Evolutionary conservation across 2,113 vertebrate genomes (phyloP).

Genomic region (Terrapene triunguis): DNA sequence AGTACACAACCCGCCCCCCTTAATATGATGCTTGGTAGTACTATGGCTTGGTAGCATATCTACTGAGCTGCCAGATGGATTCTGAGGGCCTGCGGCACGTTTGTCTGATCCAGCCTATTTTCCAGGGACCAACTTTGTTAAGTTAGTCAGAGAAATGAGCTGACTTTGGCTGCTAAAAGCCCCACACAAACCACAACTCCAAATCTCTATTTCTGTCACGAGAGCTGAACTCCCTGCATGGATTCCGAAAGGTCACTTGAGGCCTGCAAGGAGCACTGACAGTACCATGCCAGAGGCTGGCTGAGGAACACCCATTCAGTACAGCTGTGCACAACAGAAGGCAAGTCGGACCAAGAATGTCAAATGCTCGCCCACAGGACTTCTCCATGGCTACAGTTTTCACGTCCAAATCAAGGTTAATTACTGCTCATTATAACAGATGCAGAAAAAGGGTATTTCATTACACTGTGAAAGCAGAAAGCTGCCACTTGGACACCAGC

Average conservation of each 20-base stretch:
- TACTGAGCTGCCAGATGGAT: slow-evolving; percentile 32
- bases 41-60: not conserved
- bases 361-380: not conserved
- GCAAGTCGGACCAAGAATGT: not conserved
- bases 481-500: not conserved
- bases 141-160: slow-evolving; percentile 10
- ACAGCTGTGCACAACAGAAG: not conserved
- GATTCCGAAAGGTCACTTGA: not conserved
- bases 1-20: not conserved
- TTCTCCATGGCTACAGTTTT: not conserved
- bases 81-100: slow-evolving; percentile 17
- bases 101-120: not conserved
- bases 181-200: not conserved
- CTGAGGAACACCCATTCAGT: slow-evolving; percentile 9
- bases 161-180: not conserved
- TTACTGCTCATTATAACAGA: not conserved
- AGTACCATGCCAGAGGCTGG: not conserved
- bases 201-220: not conserved
- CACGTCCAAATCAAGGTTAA: not conserved
- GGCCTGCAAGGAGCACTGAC: not conserved
- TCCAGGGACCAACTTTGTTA: slow-evolving; percentile 9
- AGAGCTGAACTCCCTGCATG: not conserved
- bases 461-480: not conserved
- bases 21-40: slow-evolving; percentile 5
- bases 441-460: not conserved